Percentiles rank a stretch among this genome's conserved stretches.
phyloP scores from a whole-genome alignment of 2,888 invertebrate genomes.

The Microctonus brassicae region DNA sequence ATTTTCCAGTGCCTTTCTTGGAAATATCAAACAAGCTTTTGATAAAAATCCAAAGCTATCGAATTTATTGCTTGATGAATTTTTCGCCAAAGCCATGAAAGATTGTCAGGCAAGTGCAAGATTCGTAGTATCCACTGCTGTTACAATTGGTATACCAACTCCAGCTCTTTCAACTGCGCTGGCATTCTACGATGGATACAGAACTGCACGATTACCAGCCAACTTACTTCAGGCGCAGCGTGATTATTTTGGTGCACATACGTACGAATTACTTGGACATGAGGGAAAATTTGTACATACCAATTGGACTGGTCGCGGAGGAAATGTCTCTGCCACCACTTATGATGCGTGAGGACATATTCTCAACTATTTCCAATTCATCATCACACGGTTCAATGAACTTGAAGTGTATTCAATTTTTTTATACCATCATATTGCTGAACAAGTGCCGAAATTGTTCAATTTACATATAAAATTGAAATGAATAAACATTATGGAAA shows the following conservation, averaged over 20 bases:
- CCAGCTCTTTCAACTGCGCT: conserved; percentile 94
- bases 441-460: too few relatives aligned
- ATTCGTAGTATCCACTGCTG: conserved; percentile 80
- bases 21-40: conserved; percentile 94
- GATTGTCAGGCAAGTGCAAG: conserved; percentile 89
- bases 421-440: too few relatives aligned
- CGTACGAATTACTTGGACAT: conserved; percentile 88
- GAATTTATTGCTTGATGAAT: conserved; percentile 92
- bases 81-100: conserved; percentile 88
- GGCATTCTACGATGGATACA: conserved; percentile 97
- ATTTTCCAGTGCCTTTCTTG: conserved; percentile 81
- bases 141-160: conserved; percentile 89
- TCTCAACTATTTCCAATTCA: too few relatives aligned
- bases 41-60: conserved; percentile 87
- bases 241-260: conserved; percentile 99
- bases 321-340: conserved; percentile 94
- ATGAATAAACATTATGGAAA: too few relatives aligned
- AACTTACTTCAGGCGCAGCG: conserved; percentile 97
- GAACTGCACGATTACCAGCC: conserved; percentile 88
- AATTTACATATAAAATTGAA: too few relatives aligned
- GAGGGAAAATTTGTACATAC: conserved; percentile 96
- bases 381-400: too few relatives aligned
- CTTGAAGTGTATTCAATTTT: too few relatives aligned
- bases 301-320: conserved; percentile 99
- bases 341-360: conserved; percentile 80